phyloP scores from a whole-genome alignment of 2,888 invertebrate species.

The Euplagia quadripunctaria region DNA sequence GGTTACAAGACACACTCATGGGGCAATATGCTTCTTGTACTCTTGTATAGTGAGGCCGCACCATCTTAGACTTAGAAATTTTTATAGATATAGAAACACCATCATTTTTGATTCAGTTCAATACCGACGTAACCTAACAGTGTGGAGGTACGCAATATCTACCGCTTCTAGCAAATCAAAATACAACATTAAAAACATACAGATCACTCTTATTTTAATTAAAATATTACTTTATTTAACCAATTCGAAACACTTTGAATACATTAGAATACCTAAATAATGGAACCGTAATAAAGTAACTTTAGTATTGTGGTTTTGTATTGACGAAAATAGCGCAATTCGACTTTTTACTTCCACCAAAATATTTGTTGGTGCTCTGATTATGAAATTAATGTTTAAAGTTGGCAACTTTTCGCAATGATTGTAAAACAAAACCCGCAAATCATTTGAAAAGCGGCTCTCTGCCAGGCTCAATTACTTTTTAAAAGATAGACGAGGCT shows the following conservation, averaged over 20 bases:
- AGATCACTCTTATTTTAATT: not conserved
- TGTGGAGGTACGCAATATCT: no score
- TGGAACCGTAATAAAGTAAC: conserved; percentile 29
- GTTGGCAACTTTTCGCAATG: conserved; percentile 54
- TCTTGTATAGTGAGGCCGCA: not conserved
- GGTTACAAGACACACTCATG: not conserved
- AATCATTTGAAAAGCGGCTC: conserved; percentile 61
- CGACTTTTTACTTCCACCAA: conserved; percentile 40
- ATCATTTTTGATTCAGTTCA: not conserved
- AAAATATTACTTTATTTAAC: not conserved
- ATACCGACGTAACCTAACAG: no score
- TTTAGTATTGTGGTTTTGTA: conserved; percentile 34
- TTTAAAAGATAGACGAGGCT: conserved; percentile 71
- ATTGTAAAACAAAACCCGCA: conserved; percentile 58
- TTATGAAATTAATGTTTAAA: conserved; percentile 54
- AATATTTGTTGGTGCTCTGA: conserved; percentile 50
- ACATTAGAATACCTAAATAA: conserved; percentile 21
- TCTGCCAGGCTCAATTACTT: conserved; percentile 72
- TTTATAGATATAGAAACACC: no score
- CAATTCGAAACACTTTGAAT: not conserved
- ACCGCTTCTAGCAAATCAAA: no score
- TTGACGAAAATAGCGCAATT: conserved; percentile 27
- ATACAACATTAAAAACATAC: not conserved
- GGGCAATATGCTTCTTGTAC: not conserved
- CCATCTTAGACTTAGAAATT: not conserved